Conservation (phyloP, 1,140 invertebrate genomes). For the Orius insidiosus region DNA sequence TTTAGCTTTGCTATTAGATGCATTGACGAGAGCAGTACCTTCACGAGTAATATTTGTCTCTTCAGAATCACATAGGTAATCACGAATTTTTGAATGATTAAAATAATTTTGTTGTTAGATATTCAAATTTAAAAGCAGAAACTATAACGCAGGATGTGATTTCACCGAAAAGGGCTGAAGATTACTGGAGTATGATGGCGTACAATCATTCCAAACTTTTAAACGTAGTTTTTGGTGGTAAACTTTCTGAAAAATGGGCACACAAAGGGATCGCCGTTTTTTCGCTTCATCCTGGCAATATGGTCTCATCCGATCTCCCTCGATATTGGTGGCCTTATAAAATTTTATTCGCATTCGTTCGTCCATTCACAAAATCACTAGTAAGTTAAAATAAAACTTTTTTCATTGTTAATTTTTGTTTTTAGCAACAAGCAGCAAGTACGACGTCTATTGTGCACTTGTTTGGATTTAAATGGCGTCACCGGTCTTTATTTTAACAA, state of each 20-base stretch:
- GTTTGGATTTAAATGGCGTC: conserved; percentile 58
- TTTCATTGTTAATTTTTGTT: not conserved
- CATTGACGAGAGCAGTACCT: conserved; percentile 40
- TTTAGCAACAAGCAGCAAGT: conserved; percentile 81
- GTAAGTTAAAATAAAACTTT: conserved; percentile 32
- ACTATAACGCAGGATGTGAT: conserved; percentile 40
- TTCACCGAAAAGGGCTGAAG: conserved; percentile 31
- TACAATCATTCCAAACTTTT: conserved; percentile 86
- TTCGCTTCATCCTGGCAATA: conserved; percentile 81
- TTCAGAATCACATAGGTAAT: conserved; percentile 80
- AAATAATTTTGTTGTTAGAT: conserved; percentile 37
- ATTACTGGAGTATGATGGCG: conserved; percentile 61
- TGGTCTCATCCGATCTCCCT: conserved; percentile 58
- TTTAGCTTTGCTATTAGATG: conserved; percentile 52
- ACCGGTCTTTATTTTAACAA: conserved; percentile 90
- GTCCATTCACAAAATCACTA: conserved; percentile 89
- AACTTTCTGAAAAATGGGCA: conserved; percentile 52
- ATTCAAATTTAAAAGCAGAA: conserved; percentile 37
- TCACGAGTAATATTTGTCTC: conserved; percentile 71
- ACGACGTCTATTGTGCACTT: conserved; percentile 80
- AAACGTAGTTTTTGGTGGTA: conserved; percentile 67
- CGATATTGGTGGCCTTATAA: conserved; percentile 70
- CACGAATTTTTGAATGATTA: not conserved
- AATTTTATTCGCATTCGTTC: conserved; percentile 55
- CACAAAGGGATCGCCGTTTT: conserved; percentile 54